A percentile compares a stretch with the other conserved stretches of the same genome.
These are phyloP conservation scores for Oceanodroma leucorhoa DNA, from an alignment of 2,797 vertebrate species.

Conservation along the genomic window DNA sequence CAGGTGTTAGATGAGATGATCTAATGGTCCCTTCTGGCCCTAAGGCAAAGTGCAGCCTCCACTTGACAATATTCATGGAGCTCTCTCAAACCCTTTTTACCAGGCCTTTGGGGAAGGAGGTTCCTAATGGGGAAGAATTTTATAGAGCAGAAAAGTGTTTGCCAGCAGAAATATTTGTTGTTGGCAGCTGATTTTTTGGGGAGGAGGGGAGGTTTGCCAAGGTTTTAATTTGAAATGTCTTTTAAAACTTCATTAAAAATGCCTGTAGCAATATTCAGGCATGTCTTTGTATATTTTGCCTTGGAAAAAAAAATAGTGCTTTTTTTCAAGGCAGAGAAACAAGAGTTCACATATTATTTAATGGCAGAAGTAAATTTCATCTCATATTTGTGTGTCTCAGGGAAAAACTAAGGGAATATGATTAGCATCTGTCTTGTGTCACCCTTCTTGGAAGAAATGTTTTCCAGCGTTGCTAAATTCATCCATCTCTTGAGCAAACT, in stretches of 20 bases:
- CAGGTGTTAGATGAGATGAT: slow-evolving; percentile 58
- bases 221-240: slow-evolving; percentile 30
- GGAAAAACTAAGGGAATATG: neutral
- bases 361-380: neutral
- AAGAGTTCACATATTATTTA: neutral
- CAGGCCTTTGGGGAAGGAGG: slow-evolving; percentile 50
- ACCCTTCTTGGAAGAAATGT: neutral
- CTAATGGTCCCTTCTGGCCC: slow-evolving; percentile 51
- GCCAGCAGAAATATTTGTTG: slow-evolving; percentile 55
- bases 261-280: neutral
- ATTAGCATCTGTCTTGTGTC: slow-evolving; percentile 3
- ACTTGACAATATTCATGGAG: neutral
- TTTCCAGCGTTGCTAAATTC: slow-evolving; percentile 9
- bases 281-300: slow-evolving; percentile 17
- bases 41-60: slow-evolving; percentile 3
- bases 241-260: slow-evolving; percentile 30
- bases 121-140: slow-evolving; percentile 36
- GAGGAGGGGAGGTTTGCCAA: slow-evolving; percentile 3
- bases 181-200: slow-evolving; percentile 30
- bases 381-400: neutral
- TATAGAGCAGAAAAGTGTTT: slow-evolving; percentile 43
- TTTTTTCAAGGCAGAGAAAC: neutral
- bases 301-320: neutral
- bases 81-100: slow-evolving; percentile 40
- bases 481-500: neutral